Evolutionary conservation across 2,113 vertebrate genomes (phyloP).

Genomic region (Galemys pyrenaicus): DNA sequence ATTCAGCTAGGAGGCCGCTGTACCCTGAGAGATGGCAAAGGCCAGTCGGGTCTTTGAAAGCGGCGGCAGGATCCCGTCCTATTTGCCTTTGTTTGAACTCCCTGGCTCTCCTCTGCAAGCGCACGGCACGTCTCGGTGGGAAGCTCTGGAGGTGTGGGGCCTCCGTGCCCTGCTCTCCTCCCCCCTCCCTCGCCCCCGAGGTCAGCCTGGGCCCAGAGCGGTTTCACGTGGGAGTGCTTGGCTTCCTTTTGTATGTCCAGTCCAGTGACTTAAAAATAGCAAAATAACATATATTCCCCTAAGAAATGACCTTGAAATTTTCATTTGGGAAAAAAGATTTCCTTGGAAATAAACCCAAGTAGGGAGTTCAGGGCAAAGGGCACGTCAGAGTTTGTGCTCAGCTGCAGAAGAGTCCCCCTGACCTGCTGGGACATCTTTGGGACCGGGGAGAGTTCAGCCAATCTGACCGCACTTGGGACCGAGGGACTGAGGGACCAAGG

Average conservation of each 20-base stretch:
- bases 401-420: not conserved
- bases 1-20: not conserved
- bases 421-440: not conserved
- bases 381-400: not conserved
- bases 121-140: not conserved
- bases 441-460: accelerated
- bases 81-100: not conserved
- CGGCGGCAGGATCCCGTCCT: not conserved
- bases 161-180: not conserved
- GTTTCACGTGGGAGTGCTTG: conserved; percentile 26
- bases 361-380: conserved; percentile 15
- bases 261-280: not conserved
- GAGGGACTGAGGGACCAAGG: not conserved
- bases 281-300: not conserved
- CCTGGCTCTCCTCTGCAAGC: conserved; percentile 20
- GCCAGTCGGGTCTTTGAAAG: not conserved
- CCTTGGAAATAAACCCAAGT: conserved; percentile 44
- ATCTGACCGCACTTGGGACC: accelerated
- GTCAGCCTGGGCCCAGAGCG: conserved; percentile 53
- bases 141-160: conserved; percentile 23
- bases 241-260: not conserved
- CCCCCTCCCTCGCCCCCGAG: not conserved
- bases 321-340: conserved; percentile 9
- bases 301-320: conserved; percentile 49
- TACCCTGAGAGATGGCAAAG: not conserved